Conservation (phyloP, 2,888 invertebrate species). For the Meteorus colon region DNA sequence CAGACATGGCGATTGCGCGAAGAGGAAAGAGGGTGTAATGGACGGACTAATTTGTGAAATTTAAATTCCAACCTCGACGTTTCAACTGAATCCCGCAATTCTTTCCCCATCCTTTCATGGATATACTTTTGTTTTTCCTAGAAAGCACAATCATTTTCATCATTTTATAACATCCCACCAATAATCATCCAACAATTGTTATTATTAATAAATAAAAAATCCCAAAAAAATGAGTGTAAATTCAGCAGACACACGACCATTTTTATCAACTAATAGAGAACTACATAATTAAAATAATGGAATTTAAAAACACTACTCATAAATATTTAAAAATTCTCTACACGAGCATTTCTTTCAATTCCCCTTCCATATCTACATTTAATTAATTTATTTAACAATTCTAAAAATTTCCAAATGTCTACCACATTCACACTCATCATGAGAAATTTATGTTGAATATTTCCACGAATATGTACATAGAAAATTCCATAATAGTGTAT, state of each 20-base stretch:
- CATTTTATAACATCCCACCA: neutral
- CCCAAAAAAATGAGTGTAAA: too few species aligned
- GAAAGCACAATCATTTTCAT: neutral
- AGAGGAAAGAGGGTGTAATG: slow-evolving; percentile 65
- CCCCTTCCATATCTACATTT: too few species aligned
- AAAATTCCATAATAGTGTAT: neutral
- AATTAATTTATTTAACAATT: too few species aligned
- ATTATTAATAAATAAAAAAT: neutral
- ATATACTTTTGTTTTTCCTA: neutral
- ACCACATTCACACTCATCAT: neutral
- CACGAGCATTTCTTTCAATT: too few species aligned
- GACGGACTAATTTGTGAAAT: slow-evolving; percentile 73
- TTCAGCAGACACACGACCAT: too few species aligned
- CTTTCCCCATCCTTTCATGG: slow-evolving; percentile 1
- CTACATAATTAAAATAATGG: too few species aligned
- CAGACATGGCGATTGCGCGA: slow-evolving; percentile 64
- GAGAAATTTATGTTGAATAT: neutral
- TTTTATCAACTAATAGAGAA: too few species aligned
- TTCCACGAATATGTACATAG: neutral
- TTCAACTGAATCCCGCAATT: slow-evolving; percentile 39
- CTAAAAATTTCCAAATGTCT: too few species aligned
- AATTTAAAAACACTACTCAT: too few species aligned
- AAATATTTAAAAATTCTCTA: too few species aligned
- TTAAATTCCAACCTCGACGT: slow-evolving; percentile 70
- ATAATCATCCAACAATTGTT: neutral